Conservation (phyloP, 2,113 vertebrate species). For the Alectura lathami region DNA sequence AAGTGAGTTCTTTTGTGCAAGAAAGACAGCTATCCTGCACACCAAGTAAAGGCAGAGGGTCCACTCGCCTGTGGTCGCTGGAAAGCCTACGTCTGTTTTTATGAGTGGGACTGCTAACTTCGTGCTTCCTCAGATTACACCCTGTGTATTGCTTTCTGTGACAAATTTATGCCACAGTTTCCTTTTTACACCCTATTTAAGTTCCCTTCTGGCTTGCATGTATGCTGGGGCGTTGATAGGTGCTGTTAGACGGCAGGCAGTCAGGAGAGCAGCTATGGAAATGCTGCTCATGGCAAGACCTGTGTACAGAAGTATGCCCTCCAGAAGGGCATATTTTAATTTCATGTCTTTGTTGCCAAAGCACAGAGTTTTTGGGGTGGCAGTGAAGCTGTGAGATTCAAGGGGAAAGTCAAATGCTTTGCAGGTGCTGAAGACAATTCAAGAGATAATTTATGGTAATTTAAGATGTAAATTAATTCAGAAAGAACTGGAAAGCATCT, state of each 20-base stretch:
- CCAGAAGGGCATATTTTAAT: not conserved
- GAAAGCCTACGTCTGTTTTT: not conserved
- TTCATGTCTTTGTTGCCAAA: not conserved
- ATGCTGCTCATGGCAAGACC: not conserved
- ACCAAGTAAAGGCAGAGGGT: not conserved
- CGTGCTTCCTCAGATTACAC: not conserved
- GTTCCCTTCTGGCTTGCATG: not conserved
- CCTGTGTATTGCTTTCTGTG: not conserved
- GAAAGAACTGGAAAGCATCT: conserved; percentile 34
- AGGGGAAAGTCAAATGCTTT: conserved; percentile 36
- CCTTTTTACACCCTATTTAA: not conserved
- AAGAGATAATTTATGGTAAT: conserved; percentile 15
- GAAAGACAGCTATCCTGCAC: not conserved
- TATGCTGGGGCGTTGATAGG: not conserved
- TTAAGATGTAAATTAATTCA: conserved; percentile 22
- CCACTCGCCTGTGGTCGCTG: not conserved
- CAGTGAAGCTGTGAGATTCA: not conserved
- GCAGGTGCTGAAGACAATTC: conserved; percentile 58
- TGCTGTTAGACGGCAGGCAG: not conserved
- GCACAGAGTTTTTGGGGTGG: not conserved
- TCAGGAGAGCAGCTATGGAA: not conserved
- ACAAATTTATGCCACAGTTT: not conserved
- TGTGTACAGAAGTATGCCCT: not conserved
- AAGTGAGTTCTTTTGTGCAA: not conserved
- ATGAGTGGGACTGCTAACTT: not conserved